Conservation (phyloP, 2,113 vertebrate genomes). For the Aix galericulata region DNA sequence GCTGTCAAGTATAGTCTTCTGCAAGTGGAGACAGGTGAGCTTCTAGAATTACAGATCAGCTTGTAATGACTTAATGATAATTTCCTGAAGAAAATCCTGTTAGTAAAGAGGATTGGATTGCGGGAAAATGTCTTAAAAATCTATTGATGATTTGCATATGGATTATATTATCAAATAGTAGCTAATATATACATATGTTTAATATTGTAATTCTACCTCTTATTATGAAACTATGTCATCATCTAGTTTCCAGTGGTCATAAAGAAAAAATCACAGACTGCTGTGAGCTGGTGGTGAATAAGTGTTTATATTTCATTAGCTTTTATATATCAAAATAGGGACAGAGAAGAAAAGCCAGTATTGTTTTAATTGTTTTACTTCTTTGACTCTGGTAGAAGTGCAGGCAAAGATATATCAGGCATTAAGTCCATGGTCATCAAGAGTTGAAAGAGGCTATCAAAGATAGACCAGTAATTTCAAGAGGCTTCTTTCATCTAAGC, state of each 20-base stretch:
- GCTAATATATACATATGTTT: too few species aligned
- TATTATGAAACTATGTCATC: not conserved
- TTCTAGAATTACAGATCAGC: not conserved
- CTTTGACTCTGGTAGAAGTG: not conserved
- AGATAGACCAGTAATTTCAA: not conserved
- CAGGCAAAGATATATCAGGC: not conserved
- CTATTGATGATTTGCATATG: not conserved
- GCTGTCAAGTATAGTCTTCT: not conserved
- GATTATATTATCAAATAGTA: not conserved
- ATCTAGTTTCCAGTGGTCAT: not conserved
- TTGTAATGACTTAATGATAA: not conserved
- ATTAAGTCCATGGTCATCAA: not conserved
- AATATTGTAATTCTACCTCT: not conserved
- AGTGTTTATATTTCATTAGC: rapidly evolving
- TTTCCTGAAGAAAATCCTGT: not conserved
- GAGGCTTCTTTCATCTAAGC: not conserved
- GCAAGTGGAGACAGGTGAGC: not conserved
- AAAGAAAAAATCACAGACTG: not conserved
- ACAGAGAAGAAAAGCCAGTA: not conserved
- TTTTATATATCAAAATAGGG: not conserved
- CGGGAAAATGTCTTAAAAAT: not conserved
- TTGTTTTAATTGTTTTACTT: not conserved
- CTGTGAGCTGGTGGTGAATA: not conserved
- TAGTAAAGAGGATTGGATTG: not conserved
- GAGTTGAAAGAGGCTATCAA: not conserved